Base-by-base conservation (phyloP, 2,888 invertebrate genomes). In the Nebria brevicollis region DNA sequence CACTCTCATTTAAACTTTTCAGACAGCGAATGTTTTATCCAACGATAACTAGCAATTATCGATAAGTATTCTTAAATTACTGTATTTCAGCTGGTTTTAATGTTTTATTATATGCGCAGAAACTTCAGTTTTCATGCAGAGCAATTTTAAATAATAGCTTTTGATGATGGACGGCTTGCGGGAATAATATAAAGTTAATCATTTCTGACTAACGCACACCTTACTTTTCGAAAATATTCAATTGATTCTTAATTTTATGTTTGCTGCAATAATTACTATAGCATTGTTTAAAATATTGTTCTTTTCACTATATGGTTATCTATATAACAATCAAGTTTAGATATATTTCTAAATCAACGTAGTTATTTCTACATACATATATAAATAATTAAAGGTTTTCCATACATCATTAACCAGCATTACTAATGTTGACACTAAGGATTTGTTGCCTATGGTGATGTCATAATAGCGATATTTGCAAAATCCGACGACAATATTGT, bases 401-500 rank as follows among this genome's bases (percentile, higher is more conserved):
- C 34, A 34, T 34, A 54, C 8, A 6, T 54, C 7, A 8, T 54
- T 13, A 11, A 54, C 54, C 4, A 7, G 4, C 4, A 54, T 2
- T 13, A 54, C 54, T 54, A 54, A 54, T 54, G 7, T 8, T 54
- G 8, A 13, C 54, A 54, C 54, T 54, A 54, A 7, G 8, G 7
- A 54, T 54, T 11, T 3, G 8, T 54, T 11, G 7, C 54, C 34
- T 34, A 34, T 34, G 13, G 8, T 54, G 13, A 54, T 11, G 54
- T 54, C 1, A 54, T 7, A 11, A 13, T 54, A 54, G 54, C 8
- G 7, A 11, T 54, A 54, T 54, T 54, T 54, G 54, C 54, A 54
- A 54, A 54, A 54, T 41, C 73, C 73, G 42, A 34, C 72, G 34
- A 41, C 34, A 72, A 41, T 41, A n/a, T 34, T 43, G 70, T 26